Percentiles rank a stretch among this genome's conserved stretches.
phyloP scores from a whole-genome alignment of 2,113 vertebrate genomes.

The Oryzias curvinotus region DNA sequence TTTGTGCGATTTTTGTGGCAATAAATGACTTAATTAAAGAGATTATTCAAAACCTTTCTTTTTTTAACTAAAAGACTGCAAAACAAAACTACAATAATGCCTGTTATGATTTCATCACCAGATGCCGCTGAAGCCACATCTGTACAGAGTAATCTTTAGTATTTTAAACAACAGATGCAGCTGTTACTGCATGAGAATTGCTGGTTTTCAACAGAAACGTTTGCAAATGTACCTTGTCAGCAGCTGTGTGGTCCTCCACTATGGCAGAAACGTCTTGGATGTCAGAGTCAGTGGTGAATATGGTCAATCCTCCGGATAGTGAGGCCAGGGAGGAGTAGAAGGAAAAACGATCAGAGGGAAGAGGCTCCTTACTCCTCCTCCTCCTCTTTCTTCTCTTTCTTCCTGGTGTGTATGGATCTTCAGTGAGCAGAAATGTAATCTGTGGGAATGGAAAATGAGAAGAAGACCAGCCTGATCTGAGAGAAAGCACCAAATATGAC shows the following conservation, averaged over 20 bases:
- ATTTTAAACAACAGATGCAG: neutral
- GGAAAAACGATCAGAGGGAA: conserved; percentile 80
- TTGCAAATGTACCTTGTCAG: conserved; percentile 68
- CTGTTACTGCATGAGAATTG: neutral
- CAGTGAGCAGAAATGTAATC: conserved; percentile 87
- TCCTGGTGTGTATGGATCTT: conserved; percentile 70
- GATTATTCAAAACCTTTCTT: too few relatives aligned
- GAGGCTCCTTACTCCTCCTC: conserved; percentile 65
- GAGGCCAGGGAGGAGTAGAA: conserved; percentile 80
- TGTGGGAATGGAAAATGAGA: conserved; percentile 37
- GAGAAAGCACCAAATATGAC: neutral
- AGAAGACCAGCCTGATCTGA: neutral
- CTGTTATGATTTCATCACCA: too few relatives aligned
- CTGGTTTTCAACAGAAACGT: neutral
- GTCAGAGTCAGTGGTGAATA: conserved; percentile 84
- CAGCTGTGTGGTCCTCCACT: conserved; percentile 77
- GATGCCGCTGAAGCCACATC: too few relatives aligned
- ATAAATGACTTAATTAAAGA: too few relatives aligned
- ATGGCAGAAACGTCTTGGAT: conserved; percentile 79
- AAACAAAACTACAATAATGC: too few relatives aligned
- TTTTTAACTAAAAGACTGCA: too few relatives aligned
- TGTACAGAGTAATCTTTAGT: too few relatives aligned
- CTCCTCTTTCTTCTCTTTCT: conserved; percentile 32
- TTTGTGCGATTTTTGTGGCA: too few relatives aligned
- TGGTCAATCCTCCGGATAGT: conserved; percentile 82